phyloP scores from a whole-genome alignment of 2,797 vertebrate species.

The Girardinus metallicus region DNA sequence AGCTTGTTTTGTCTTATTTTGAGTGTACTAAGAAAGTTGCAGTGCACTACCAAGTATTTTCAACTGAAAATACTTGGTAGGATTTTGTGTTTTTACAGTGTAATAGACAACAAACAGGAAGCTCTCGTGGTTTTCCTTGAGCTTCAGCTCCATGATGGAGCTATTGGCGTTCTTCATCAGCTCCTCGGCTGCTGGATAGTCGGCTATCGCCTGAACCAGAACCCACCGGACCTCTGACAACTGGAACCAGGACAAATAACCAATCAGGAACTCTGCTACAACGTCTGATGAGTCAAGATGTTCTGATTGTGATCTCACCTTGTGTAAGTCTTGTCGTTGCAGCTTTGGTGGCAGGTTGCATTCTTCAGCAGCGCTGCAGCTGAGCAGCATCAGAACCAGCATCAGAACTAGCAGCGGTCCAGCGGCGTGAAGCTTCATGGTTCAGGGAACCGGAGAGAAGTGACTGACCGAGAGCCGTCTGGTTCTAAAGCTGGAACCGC shows the following conservation, averaged over 20 bases:
- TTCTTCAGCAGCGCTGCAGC: neutral
- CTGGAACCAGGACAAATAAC: slow-evolving; percentile 2
- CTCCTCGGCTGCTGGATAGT: slow-evolving; percentile 4
- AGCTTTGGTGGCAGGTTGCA: slow-evolving; percentile 13
- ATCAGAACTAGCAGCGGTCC: neutral
- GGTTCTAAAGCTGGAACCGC: slow-evolving; percentile 4
- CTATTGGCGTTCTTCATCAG: slow-evolving; percentile 13
- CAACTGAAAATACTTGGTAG: too few species aligned
- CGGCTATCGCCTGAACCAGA: slow-evolving; percentile 25
- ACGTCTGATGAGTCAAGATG: neutral
- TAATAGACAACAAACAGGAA: slow-evolving; percentile 4
- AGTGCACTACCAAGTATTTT: too few species aligned
- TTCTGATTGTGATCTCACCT: slow-evolving; percentile 8
- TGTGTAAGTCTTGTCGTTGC: neutral
- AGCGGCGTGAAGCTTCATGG: slow-evolving; percentile 14
- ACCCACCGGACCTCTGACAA: slow-evolving; percentile 17
- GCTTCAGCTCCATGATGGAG: slow-evolving; percentile 16
- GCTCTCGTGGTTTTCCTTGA: slow-evolving; percentile 3
- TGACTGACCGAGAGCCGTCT: neutral
- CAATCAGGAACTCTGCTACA: neutral
- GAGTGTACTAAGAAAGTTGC: too few species aligned
- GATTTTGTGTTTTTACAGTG: too few species aligned
- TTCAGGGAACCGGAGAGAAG: neutral
- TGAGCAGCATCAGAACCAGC: slow-evolving; percentile 19
- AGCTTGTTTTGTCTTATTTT: too few species aligned